Evolutionary conservation across 2,797 vertebrate species (phyloP).

Genomic region (Nothura maculosa): DNA sequence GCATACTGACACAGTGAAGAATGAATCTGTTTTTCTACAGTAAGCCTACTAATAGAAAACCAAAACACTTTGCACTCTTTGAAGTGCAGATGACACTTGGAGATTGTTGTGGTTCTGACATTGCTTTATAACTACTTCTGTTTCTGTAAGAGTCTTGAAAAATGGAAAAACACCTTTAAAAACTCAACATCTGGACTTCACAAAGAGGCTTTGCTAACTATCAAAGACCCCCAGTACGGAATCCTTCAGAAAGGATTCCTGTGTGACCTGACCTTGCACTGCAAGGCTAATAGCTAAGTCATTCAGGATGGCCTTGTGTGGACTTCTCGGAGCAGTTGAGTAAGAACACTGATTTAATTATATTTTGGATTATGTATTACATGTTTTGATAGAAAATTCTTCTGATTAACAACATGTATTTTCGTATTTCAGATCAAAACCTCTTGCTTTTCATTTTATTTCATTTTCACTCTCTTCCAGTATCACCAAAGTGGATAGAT

Average conservation of each 20-base stretch:
- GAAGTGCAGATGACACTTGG: not conserved
- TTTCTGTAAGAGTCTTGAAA: rapidly evolving
- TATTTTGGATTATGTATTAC: not conserved
- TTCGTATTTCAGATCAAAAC: not conserved
- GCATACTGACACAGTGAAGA: not conserved
- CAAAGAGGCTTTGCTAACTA: not conserved
- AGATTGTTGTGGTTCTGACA: not conserved
- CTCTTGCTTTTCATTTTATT: not conserved
- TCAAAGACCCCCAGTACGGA: not conserved
- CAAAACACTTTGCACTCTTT: not conserved
- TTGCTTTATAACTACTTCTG: not conserved
- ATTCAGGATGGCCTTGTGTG: not conserved
- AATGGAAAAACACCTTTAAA: not conserved
- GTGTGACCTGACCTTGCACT: not conserved
- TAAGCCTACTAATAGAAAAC: not conserved
- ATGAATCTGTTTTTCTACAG: not conserved
- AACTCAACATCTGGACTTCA: not conserved
- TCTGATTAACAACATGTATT: not conserved
- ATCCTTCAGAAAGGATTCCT: not conserved
- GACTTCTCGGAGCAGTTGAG: not conserved
- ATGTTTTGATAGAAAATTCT: not conserved
- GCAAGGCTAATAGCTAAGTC: not conserved
- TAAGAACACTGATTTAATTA: not conserved
- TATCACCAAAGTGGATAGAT: conserved; percentile 10
- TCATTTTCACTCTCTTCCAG: not conserved